Base-by-base conservation (phyloP, 2,888 invertebrate genomes). In the Platerodrilus igneus region DNA sequence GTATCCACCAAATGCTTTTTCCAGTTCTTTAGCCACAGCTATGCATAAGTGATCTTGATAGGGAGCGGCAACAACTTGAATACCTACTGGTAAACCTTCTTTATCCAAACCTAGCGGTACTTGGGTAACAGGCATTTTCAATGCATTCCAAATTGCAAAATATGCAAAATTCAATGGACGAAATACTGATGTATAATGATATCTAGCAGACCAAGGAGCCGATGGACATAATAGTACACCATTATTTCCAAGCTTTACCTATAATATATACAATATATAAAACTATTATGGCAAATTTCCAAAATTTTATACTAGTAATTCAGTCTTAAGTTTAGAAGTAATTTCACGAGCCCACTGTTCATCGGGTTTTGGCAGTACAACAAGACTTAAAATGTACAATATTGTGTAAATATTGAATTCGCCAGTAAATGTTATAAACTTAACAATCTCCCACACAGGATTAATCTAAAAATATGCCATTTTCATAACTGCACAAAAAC, bases 211-310 rank as follows among this genome's bases (percentile, higher is more conserved):
- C 41, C 75, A 74, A 0, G 93, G 88, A 42, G 83, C 82, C 4
- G 86, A 80, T 18, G 92, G 92, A 64, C 83, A 91, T 36, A 95
- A 62, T 3, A 95, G 68, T 3, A 95, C 81, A 0, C 91, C 92
- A 62, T 88, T 76, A 4, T 79, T 72, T 6, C 85, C 86, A 15
- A 95, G 68, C 41, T 81, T 70, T 13, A 79, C 75, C 77, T 83
- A 63, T n/a, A 70, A 41, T 25, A 23, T 14, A 19, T 17, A 18
- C 5, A 6, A 4, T 16, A 21, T 21, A 13, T 14, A 29, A 9
- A 17, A n/a, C 9, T 11, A 8, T 13, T 11, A 3, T 31, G 2
- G 8, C 2, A 19, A 17, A 20, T 4, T 19, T 11, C 3, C 9
- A 7, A 29, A 21, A 40, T 22, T 38, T 53, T 71, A 69, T 56